Percentiles rank a stretch among this genome's conserved stretches.
Evolutionary conservation across 2,888 invertebrate species (phyloP).

Genomic region (Polydrusus tereticollis): DNA sequence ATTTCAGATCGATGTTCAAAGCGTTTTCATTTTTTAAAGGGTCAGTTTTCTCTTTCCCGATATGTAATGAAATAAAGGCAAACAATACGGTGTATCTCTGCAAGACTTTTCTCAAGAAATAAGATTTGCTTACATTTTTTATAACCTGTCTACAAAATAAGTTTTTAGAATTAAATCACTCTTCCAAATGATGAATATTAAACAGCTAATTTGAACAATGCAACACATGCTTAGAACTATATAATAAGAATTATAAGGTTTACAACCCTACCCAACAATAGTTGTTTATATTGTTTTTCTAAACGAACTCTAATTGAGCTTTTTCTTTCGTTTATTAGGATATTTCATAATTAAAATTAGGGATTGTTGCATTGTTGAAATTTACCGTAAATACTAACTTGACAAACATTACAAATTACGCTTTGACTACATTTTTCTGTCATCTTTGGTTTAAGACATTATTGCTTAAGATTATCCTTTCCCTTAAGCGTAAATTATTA

Average conservation of each 20-base stretch:
- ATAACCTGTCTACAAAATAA: no score
- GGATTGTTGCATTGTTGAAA: neutral
- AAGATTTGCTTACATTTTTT: no score
- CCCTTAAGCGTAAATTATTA: neutral
- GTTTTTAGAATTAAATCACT: no score
- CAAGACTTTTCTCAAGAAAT: no score
- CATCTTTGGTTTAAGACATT: conserved; percentile 11
- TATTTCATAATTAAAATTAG: no score
- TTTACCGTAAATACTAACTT: neutral
- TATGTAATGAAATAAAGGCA: no score
- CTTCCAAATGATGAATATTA: neutral
- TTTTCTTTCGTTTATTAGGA: neutral
- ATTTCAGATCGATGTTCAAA: neutral
- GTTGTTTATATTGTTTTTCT: no score
- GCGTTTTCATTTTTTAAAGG: neutral
- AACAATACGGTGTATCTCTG: no score
- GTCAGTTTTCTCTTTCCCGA: no score
- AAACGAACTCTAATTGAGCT: no score
- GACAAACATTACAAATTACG: conserved; percentile 7
- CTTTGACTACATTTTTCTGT: conserved; percentile 18
- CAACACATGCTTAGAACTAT: neutral
- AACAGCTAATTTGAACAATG: neutral
- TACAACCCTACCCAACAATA: no score
- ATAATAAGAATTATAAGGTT: no score
- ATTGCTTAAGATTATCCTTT: neutral